phyloP scores from a whole-genome alignment of 2,888 invertebrate species.

The Rhodophaea formosa region DNA sequence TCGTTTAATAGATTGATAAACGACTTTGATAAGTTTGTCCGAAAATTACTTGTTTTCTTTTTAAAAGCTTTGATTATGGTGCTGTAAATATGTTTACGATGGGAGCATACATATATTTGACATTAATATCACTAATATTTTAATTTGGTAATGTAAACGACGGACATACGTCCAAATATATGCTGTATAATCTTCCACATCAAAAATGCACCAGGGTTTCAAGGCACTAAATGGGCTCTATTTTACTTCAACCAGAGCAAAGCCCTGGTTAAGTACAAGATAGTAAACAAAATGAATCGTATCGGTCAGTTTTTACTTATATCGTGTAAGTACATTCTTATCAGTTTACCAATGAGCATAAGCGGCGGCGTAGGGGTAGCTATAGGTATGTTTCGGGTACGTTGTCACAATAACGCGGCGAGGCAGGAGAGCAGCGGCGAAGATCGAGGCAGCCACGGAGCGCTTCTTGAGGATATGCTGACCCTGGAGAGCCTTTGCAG shows the following conservation, averaged over 20 bases:
- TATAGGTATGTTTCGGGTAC: background rate
- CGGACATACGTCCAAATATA: too few species aligned
- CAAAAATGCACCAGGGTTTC: too few species aligned
- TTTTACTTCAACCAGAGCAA: too few species aligned
- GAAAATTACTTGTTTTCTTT: background rate
- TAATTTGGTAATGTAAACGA: too few species aligned
- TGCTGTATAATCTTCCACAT: too few species aligned
- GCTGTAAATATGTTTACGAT: background rate
- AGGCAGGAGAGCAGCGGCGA: constrained; percentile 22
- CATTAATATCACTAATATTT: too few species aligned
- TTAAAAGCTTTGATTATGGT: background rate
- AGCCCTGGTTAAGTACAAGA: too few species aligned
- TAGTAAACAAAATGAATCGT: background rate
- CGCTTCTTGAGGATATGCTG: constrained; percentile 63
- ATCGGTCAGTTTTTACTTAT: background rate
- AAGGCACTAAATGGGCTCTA: too few species aligned
- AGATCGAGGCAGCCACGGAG: constrained; percentile 34
- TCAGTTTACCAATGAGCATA: constrained; percentile 5
- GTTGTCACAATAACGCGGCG: too few species aligned
- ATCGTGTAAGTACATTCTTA: background rate
- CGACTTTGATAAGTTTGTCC: background rate
- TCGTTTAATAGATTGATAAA: background rate
- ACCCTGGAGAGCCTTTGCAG: constrained; percentile 56
- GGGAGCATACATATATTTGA: background rate
- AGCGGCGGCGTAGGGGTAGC: background rate